phyloP scores from a whole-genome alignment of 92 coral and sea anemone genomes.

The Parazoanthus darwini region DNA sequence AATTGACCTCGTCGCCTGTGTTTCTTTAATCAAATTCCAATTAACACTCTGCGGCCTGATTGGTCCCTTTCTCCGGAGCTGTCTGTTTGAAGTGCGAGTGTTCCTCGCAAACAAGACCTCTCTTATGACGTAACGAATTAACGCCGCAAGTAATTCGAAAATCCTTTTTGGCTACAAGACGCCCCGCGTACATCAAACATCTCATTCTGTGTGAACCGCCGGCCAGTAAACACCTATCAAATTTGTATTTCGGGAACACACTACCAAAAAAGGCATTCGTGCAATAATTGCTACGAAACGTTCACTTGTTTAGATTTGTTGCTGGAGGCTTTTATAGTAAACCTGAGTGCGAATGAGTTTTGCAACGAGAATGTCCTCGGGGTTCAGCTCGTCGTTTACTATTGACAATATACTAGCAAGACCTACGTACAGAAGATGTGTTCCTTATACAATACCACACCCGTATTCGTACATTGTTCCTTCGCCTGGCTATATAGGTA shows the following conservation, averaged over 20 bases:
- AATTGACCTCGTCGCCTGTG: constrained; percentile 75
- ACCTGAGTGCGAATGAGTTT: constrained; percentile 45
- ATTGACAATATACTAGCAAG: constrained; percentile 97
- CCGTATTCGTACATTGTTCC: constrained; percentile 78
- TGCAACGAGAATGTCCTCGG: constrained; percentile 63
- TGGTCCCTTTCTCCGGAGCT: constrained; percentile 67
- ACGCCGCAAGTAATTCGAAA: constrained; percentile 99
- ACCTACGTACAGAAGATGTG: constrained; percentile 86
- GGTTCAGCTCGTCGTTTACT: constrained; percentile 90
- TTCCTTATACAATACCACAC: constrained; percentile 77
- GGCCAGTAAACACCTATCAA: constrained; percentile 36
- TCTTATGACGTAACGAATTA: constrained; percentile 93
- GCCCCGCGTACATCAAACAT: constrained; percentile 76
- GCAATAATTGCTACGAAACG: background rate
- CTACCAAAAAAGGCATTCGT: background rate
- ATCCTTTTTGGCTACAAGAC: constrained; percentile 99
- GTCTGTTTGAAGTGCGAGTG: constrained; percentile 74
- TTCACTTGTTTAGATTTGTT: background rate
- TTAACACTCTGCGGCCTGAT: constrained; percentile 59
- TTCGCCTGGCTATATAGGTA: constrained; percentile 88
- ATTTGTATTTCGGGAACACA: background rate
- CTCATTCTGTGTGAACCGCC: constrained; percentile 76
- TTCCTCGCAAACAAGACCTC: constrained; percentile 76
- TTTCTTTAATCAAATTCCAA: constrained; percentile 90
- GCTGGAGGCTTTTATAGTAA: background rate